A percentile compares a stretch with the other conserved stretches of the same genome.
Conservation (phyloP, 2,113 vertebrate species). For the Peromyscus maniculatus region DNA sequence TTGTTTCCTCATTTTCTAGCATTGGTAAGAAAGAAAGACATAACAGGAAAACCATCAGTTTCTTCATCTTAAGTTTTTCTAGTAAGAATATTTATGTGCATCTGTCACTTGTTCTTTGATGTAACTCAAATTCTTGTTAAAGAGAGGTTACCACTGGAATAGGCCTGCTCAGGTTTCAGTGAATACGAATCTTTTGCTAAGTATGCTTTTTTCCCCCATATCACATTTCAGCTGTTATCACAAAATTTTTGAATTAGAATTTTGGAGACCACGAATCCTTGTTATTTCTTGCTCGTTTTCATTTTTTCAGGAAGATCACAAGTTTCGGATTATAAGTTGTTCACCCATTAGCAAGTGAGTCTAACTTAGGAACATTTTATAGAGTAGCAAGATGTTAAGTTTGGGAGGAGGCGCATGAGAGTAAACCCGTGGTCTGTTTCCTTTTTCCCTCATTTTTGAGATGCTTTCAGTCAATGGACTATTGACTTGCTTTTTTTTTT, state of each 20-base stretch:
- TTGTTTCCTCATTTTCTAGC: not conserved
- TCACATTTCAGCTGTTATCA: not conserved
- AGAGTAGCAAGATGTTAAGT: not conserved
- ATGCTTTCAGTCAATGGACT: not conserved
- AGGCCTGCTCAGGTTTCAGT: not conserved
- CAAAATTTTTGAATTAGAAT: slow-evolving; percentile 26
- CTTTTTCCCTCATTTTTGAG: not conserved
- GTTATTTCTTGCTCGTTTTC: not conserved
- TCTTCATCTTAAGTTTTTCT: not conserved
- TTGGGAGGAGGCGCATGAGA: not conserved
- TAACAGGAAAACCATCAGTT: not conserved
- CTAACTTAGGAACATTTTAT: not conserved
- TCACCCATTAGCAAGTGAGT: not conserved
- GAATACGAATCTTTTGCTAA: not conserved
- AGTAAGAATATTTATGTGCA: not conserved
- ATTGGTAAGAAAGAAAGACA: not conserved
- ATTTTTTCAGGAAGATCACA: not conserved
- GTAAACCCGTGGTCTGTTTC: not conserved
- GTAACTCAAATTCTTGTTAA: not conserved
- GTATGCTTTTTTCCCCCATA: not conserved
- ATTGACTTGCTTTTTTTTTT: not conserved
- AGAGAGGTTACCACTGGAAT: not conserved
- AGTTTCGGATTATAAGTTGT: not conserved
- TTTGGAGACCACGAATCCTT: not conserved
- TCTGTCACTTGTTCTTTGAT: not conserved